Conservation (phyloP, 2,797 vertebrate species). For the Hirundo rustica region DNA sequence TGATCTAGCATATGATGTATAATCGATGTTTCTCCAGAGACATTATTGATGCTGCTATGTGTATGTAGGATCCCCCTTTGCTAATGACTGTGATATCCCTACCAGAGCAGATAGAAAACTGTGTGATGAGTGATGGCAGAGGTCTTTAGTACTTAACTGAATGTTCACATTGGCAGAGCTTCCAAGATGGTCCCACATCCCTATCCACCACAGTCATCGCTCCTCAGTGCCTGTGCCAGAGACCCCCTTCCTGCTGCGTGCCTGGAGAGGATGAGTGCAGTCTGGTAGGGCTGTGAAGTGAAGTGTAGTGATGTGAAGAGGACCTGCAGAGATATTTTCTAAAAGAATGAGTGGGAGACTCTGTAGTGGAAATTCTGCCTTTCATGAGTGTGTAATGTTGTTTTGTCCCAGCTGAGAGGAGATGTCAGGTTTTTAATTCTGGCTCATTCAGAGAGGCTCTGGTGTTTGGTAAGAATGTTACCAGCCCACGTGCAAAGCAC, state of each 20-base stretch:
- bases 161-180: neutral
- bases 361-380: neutral
- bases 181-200: neutral
- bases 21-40: conserved; percentile 13
- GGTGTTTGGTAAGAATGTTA: neutral
- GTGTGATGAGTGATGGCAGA: neutral
- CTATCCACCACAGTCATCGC: neutral
- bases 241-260: neutral
- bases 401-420: neutral
- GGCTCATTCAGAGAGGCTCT: neutral
- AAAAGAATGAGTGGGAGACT: neutral
- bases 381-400: neutral
- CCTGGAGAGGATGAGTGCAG: neutral
- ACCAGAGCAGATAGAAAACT: neutral
- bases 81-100: neutral
- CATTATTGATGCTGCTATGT: neutral
- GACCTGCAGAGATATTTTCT: neutral
- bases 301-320: too few species aligned
- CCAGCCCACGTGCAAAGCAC: neutral
- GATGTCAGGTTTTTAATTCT: neutral
- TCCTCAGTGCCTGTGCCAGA: neutral
- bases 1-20: neutral
- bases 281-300: neutral
- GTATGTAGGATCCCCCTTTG: neutral
- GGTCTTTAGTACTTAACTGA: neutral